These are phyloP conservation scores for Muraenolepis orangiensis DNA, from an alignment of 2,797 vertebrate species.

Conservation along the genomic window DNA sequence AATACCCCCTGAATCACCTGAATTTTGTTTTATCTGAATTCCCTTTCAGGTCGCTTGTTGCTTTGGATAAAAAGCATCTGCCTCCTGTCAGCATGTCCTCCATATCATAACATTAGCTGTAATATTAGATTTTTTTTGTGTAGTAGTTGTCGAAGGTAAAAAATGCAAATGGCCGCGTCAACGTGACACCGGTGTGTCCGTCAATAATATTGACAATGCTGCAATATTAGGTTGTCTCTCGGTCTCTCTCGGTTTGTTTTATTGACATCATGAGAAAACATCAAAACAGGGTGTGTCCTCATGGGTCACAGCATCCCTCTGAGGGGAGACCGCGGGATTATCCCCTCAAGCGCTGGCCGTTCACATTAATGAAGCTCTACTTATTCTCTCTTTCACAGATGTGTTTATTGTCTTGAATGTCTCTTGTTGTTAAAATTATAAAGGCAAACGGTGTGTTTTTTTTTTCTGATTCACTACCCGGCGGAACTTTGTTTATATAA, in stretches of 20 bases:
- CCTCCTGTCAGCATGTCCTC: background rate
- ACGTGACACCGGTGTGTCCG: background rate
- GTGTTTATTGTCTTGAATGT: background rate
- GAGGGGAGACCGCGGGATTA: background rate
- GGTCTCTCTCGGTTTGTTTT: background rate
- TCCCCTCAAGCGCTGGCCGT: background rate
- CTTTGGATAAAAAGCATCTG: background rate
- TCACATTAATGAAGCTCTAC: background rate
- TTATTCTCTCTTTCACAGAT: background rate
- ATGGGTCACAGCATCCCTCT: background rate
- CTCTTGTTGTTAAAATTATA: background rate
- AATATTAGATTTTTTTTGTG: background rate
- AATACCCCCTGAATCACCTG: too few species aligned
- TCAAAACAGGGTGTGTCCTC: background rate
- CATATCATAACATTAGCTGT: background rate
- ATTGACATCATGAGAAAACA: background rate
- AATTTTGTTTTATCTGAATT: too few species aligned
- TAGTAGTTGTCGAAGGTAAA: background rate
- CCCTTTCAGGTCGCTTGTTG: too few species aligned
- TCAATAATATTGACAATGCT: background rate
- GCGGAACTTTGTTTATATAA: background rate
- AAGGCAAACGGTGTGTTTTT: background rate
- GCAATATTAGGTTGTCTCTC: background rate
- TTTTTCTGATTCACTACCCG: background rate
- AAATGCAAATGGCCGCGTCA: background rate